Evolutionary conservation across 2,113 vertebrate species (phyloP).

Genomic region (Leucosticte australis): DNA sequence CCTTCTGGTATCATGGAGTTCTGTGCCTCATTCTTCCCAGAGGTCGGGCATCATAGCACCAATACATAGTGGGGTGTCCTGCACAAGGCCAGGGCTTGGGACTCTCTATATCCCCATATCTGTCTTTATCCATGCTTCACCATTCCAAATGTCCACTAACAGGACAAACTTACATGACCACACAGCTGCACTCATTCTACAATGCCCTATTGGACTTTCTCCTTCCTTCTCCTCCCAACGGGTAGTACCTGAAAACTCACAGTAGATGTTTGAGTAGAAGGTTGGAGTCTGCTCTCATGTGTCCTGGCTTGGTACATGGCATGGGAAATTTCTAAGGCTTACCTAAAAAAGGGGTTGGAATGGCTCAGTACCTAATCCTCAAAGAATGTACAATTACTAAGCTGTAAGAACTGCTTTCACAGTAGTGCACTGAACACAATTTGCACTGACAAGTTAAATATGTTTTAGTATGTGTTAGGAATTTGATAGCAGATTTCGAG

Average conservation of each 20-base stretch:
- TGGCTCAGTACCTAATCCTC: neutral
- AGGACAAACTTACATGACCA: neutral
- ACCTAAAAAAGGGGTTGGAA: neutral
- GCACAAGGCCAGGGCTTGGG: neutral
- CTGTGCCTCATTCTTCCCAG: no score
- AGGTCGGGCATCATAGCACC: no score
- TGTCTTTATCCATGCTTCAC: neutral
- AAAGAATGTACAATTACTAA: neutral
- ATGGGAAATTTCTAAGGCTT: neutral
- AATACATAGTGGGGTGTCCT: no score
- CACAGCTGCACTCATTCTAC: rapidly evolving
- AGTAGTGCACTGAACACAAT: neutral
- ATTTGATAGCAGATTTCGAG: neutral
- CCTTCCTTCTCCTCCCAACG: neutral
- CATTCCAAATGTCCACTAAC: neutral
- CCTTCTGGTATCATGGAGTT: no score
- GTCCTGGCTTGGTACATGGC: neutral
- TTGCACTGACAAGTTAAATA: neutral
- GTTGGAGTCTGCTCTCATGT: neutral
- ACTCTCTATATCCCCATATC: neutral
- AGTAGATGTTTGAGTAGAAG: neutral
- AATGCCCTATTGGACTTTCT: neutral
- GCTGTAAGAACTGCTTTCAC: neutral
- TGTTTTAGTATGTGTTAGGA: neutral
- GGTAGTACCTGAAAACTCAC: neutral